These are phyloP conservation scores for Lepilemur ruficaudatus DNA, from an alignment of 2,797 vertebrate species.

Conservation along the genomic window DNA sequence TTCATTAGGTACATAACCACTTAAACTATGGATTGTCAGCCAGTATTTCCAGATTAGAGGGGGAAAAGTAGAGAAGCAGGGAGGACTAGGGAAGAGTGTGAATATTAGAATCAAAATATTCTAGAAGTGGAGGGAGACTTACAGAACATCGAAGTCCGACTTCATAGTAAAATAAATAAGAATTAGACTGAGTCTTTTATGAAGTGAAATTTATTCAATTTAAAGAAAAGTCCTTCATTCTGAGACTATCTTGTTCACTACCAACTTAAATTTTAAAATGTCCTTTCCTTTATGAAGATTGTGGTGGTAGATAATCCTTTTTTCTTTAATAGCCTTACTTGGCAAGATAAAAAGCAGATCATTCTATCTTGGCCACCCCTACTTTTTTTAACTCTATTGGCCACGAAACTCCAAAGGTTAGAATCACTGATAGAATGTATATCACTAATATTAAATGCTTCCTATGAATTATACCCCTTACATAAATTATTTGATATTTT, in stretches of 20 bases:
- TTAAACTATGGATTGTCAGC: background rate
- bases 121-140: background rate
- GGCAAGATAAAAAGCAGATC: background rate
- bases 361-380: background rate
- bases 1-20: background rate
- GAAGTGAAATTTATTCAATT: slow-evolving; percentile 1
- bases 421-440: background rate
- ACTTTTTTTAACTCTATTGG: background rate
- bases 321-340: background rate
- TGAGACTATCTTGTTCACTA: background rate
- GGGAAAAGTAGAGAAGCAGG: background rate
- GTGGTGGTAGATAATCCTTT: background rate
- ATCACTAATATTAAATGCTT: background rate
- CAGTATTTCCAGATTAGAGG: background rate
- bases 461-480: background rate
- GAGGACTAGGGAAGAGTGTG: background rate
- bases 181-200: background rate
- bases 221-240: slow-evolving; percentile 13
- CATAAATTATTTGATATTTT: background rate
- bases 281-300: background rate
- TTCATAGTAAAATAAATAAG: slow-evolving; percentile 6
- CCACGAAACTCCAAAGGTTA: background rate
- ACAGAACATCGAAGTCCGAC: background rate
- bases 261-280: slow-evolving; percentile 30
- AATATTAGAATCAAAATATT: background rate